Evolutionary conservation across 2,113 vertebrate species (phyloP).

Genomic region (Notiomystis cincta): DNA sequence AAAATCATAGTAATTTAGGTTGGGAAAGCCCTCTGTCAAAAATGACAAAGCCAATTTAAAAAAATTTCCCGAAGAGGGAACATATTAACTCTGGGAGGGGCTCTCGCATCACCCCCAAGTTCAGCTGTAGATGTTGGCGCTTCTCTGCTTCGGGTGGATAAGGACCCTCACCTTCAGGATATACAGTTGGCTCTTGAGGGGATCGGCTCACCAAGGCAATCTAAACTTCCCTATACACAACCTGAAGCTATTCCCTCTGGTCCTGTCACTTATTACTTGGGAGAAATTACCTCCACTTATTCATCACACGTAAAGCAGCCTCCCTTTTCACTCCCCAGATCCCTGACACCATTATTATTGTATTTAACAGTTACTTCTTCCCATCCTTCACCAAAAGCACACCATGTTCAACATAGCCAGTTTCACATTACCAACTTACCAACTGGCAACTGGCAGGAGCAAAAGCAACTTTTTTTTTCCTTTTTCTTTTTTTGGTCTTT

Average conservation of each 20-base stretch:
- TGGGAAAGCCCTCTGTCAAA: neutral
- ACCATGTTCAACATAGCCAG: neutral
- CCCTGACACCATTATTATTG: neutral
- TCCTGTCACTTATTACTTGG: neutral
- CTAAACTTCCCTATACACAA: neutral
- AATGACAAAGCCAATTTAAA: too few relatives aligned
- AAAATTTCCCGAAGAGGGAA: too few relatives aligned
- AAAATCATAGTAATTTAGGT: neutral
- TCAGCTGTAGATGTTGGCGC: too few relatives aligned
- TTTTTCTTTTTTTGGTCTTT: neutral
- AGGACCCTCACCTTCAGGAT: too few relatives aligned
- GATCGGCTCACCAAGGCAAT: too few relatives aligned
- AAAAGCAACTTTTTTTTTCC: neutral
- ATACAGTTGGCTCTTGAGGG: too few relatives aligned
- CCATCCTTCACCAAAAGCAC: neutral
- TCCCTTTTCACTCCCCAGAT: neutral
- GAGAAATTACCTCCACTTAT: neutral
- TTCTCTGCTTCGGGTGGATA: too few relatives aligned
- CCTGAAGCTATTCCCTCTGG: neutral
- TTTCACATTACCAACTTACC: neutral
- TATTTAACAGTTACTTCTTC: neutral
- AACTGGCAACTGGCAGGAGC: neutral
- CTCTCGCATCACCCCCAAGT: too few relatives aligned
- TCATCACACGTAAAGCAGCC: neutral
- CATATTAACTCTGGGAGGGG: too few relatives aligned